Base-by-base conservation (phyloP, 2,797 vertebrate genomes). In the Anableps anableps region DNA sequence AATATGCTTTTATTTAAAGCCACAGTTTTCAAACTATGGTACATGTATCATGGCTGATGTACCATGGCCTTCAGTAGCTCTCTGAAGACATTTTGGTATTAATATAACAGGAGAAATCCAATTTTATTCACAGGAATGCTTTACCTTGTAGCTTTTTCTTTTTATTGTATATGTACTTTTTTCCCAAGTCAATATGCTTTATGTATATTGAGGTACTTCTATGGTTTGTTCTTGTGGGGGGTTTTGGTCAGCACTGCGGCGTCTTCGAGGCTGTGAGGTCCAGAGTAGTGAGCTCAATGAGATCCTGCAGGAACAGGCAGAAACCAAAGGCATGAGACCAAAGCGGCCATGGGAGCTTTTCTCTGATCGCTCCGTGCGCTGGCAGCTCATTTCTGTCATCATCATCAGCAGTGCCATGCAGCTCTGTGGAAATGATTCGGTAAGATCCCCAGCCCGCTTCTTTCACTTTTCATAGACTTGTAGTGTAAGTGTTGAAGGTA, bases 381-480 rank as follows among this genome's bases (percentile, higher is more conserved):
- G 97, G 96, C 97, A 97, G 91, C 95, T 98, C 86, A 84, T 94
- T 53, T 95, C 96, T 9, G 88, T 98, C n/a, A 70, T 97, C 5
- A 86, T 97, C 79, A 93, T 98, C 89, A 97, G 97, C 95, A 97
- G 97, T 0, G 96, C 97, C 89, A 96, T 98, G 97, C 97, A 98
- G 92, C 96, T 98, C 79, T 98, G 97, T 0, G 97, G 97, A 1
- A 98, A 97, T 0, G 97, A 98, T 88, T 96, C 96, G 41, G 97
- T 98, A 83, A 96, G 97, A 89, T 48, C 31, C 66, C 75, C n/a
- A 6, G n/a, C 29, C 38, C 38, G 26, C 48, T 36, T 72, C 80
- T 29, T 4, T 41, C 21, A 48, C 41, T 60, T 41, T 55, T 53
- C 43, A 71, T 16, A 72, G 31, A 62, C 23, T 55, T 80, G 70